Base-by-base conservation (phyloP, 2,888 invertebrate genomes). In the Endotricha flammealis region DNA sequence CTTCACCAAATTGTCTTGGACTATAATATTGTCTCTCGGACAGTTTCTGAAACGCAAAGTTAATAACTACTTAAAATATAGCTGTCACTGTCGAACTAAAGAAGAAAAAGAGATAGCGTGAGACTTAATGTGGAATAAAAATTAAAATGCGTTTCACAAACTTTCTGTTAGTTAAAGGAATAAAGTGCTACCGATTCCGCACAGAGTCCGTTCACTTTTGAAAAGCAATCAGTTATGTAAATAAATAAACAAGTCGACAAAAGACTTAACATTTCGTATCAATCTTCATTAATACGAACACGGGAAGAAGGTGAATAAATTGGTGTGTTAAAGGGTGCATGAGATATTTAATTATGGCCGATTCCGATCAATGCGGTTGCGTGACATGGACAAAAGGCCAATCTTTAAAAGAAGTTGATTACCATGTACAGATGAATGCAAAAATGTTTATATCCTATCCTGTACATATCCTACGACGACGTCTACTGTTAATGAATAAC, bases 341-440 rank as follows among this genome's bases (percentile, higher is more conserved):
- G 67, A 75, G 75, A 79, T 80, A 78, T 81, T 82, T 83, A 82
- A 85, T 85, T 85, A 81, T 68, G 62, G 65, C 49, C 62, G 79
- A 82, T 81, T 79, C 50, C 64, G 72, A 82, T 81, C 81, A 62
- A 64, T 57, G 61, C 58, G 50, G 66, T 79, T 67, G 82, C 80
- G 80, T 82, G 82, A 79, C 79, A 69, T 50, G 65, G 59, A 64
- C 69, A 61, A 65, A 69, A 64, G 60, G 54, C 64, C 60, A 60
- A 65, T 71, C 64, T 65, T 56, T 53, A 70, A 65, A n/a, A 69
- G 59, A 59, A 44, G 53, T 44, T 48, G 52, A 44, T 46, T 57
- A 45, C 47, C 42, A 36, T 45, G 61, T 63, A 71, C 56, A 49
- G 38, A 44, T 48, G 36, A n/a, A 43, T 6, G 29, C 52, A 53